Evolutionary conservation across 1,140 invertebrate species (phyloP).

Genomic region (Cydia fagiglandana): DNA sequence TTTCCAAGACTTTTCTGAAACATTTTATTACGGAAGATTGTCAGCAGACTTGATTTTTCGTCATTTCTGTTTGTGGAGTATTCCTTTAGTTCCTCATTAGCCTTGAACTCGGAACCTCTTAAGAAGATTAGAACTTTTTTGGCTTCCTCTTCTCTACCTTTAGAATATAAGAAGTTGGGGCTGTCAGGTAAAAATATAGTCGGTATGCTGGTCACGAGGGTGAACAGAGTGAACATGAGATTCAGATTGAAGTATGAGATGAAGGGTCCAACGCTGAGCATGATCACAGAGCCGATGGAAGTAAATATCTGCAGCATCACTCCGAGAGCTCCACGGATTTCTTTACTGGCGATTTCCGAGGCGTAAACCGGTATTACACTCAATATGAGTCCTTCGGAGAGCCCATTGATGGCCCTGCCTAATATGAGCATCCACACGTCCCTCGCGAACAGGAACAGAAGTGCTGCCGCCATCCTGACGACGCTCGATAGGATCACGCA

Average conservation of each 20-base stretch:
- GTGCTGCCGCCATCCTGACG: not conserved
- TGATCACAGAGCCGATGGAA: conserved; percentile 45
- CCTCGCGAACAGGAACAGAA: conserved; percentile 10
- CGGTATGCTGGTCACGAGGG: conserved; percentile 34
- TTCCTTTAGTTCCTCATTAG: conserved; percentile 46
- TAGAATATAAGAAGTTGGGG: conserved; percentile 48
- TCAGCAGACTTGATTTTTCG: conserved; percentile 33
- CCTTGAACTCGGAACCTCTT: conserved; percentile 44
- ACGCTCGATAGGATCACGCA: not conserved
- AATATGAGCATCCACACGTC: conserved; percentile 12
- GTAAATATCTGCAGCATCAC: conserved; percentile 49
- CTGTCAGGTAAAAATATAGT: conserved; percentile 47
- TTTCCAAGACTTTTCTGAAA: conserved; percentile 45
- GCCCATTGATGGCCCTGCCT: not conserved
- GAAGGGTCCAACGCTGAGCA: conserved; percentile 49
- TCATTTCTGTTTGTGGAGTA: conserved; percentile 33
- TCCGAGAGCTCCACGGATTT: conserved; percentile 45
- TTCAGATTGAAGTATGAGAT: conserved; percentile 44
- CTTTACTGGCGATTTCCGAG: conserved; percentile 34
- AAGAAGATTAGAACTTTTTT: conserved; percentile 41
- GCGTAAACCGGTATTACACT: conserved; percentile 10
- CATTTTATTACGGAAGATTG: conserved; percentile 40
- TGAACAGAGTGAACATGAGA: conserved; percentile 35
- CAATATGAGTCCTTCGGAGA: not conserved
- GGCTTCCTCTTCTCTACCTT: conserved; percentile 46